Base-by-base conservation (phyloP, 1,140 invertebrate species). In the Brachionus sp. region DNA sequence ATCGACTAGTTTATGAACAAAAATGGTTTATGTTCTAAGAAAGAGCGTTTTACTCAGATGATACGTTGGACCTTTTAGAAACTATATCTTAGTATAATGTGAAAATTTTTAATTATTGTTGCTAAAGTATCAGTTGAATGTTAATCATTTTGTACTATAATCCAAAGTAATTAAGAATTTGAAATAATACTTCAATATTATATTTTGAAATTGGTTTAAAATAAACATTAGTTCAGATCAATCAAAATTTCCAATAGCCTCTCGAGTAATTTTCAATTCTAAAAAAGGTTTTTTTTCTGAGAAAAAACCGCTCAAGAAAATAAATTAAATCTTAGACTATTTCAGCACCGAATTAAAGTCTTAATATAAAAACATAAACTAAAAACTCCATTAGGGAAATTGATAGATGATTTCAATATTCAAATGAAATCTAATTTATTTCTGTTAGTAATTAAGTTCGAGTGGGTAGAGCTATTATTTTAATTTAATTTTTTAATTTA, bases 401-500 rank as follows among this genome's bases (percentile, higher is more conserved):
- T 57, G 50, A 57, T 29, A 29, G 29, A 29, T 57, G n/a, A 57
- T 57, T 57, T 57, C 16, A 19, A 19, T 9, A 9, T 57, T 57
- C n/a, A 57, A 9, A 19, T 19, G 50, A n/a, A 57, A 57, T 57
- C 50, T 57, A 57, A 57, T 57, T 57, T 50, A 42, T 57, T 57
- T 57, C 50, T 57, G 50, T 19, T 57, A 0, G 50, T 57, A 57
- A 57, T 57, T 57, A 7, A 19, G 50, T 57, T 19, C 19, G 50
- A 57, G 50, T 57, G 50, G 50, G 50, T 57, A 19, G 50, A 57
- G 5, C 19, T 57, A 57, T 57, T 57, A 57, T 57, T 57, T 57
- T 57, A 57, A 57, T 57, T 57, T 57, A 57, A 57, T 57, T 66
- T 66, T 66, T 33, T 66, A 33, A 66, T 19, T 66, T 64, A 13